These are phyloP conservation scores for Bettongia penicillata DNA, from an alignment of 2,113 vertebrate species.

Conservation along the genomic window DNA sequence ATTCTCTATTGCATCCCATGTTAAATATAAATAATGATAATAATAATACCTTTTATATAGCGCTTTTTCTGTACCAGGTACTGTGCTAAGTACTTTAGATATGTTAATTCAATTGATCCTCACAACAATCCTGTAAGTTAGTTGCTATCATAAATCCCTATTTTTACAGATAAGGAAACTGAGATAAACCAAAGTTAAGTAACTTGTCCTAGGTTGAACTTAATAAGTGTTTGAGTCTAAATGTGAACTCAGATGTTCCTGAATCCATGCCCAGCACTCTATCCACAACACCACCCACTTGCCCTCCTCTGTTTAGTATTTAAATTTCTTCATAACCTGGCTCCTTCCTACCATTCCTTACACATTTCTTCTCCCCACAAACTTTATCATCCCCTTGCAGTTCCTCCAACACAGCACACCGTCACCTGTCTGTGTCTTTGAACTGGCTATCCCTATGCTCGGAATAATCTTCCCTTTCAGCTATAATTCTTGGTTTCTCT, in stretches of 20 bases:
- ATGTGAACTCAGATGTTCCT: neutral
- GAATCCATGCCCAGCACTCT: neutral
- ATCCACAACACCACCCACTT: neutral
- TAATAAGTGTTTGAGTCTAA: neutral
- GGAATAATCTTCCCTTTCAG: no score
- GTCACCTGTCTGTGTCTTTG: neutral
- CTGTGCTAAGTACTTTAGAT: neutral
- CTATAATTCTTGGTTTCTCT: no score
- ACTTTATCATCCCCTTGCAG: neutral
- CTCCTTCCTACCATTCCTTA: neutral
- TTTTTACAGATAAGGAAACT: neutral
- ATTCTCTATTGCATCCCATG: neutral
- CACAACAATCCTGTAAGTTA: neutral
- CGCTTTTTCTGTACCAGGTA: neutral
- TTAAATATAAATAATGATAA: neutral
- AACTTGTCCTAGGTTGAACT: neutral
- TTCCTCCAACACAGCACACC: neutral
- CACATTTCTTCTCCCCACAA: neutral
- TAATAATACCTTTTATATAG: neutral
- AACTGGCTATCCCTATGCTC: neutral
- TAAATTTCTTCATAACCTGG: neutral
- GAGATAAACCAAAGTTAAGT: neutral
- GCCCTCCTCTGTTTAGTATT: neutral
- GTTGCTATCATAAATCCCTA: neutral
- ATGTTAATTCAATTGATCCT: neutral